phyloP scores from a whole-genome alignment of 2,113 vertebrate species.

The Oncorhynchus clarkii region DNA sequence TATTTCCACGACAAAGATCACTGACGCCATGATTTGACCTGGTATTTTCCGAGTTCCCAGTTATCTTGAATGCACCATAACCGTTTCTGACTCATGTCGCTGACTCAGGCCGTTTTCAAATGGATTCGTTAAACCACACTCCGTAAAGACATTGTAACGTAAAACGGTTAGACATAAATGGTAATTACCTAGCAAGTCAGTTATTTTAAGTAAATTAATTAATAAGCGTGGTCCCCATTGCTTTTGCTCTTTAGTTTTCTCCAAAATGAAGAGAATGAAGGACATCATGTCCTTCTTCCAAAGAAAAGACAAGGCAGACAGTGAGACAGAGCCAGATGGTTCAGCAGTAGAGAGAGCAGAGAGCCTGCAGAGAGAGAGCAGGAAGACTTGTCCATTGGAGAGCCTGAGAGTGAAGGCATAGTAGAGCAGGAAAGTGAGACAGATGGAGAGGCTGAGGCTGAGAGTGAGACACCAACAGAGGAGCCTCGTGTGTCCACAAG shows the following conservation, averaged over 20 bases:
- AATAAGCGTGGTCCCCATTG: not conserved
- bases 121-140: not conserved
- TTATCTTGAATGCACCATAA: too few species aligned
- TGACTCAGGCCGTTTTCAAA: too few species aligned
- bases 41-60: too few species aligned
- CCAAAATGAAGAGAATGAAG: too few species aligned
- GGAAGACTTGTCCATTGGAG: not conserved
- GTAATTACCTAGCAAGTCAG: not conserved
- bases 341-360: not conserved
- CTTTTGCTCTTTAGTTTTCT: too few species aligned
- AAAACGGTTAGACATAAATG: not conserved
- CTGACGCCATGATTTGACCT: too few species aligned
- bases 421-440: not conserved
- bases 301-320: not conserved
- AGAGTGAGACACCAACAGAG: constrained; percentile 3
- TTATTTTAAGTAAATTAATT: not conserved
- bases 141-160: not conserved
- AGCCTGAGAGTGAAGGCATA: not conserved
- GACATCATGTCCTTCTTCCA: not conserved
- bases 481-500: not conserved
- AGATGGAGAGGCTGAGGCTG: not conserved
- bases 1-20: too few species aligned
- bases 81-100: too few species aligned
- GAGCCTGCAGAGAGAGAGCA: not conserved
- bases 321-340: not conserved